A percentile compares a stretch with the other conserved stretches of the same genome.
Evolutionary conservation across 1,140 invertebrate genomes (phyloP).

Genomic region (Drosophila nebulosa): DNA sequence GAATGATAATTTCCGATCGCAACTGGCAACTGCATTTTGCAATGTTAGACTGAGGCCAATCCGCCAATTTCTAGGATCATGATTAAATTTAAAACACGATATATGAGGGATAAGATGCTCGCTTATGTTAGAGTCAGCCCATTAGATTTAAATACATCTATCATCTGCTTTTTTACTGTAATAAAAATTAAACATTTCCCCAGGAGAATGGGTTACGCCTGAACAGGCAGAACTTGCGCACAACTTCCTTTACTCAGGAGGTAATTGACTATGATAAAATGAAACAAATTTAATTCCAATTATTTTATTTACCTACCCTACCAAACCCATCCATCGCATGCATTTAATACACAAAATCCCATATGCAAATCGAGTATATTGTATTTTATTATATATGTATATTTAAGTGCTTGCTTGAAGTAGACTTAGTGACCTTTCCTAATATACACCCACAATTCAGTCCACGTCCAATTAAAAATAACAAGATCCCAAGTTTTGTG

Average conservation of each 20-base stretch:
- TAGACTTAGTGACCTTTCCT: neutral
- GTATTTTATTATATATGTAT: neutral
- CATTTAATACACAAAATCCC: neutral
- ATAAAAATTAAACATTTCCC: constrained; percentile 64
- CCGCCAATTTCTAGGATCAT: no score
- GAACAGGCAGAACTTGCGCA: constrained; percentile 91
- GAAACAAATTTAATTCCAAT: constrained; percentile 6
- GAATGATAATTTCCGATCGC: no score
- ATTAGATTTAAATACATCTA: constrained; percentile 11
- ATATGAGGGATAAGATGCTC: neutral
- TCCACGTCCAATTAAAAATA: neutral
- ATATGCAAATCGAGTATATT: neutral
- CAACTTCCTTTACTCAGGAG: constrained; percentile 92
- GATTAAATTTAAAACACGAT: no score
- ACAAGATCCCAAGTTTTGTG: neutral
- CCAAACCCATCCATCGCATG: constrained; percentile 30
- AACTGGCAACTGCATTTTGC: no score
- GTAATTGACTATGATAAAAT: constrained; percentile 79
- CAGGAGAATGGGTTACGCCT: constrained; percentile 87
- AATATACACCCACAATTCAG: neutral
- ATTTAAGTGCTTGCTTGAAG: neutral
- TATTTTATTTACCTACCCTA: constrained; percentile 16
- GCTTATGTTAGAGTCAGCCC: neutral
- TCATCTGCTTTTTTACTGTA: constrained; percentile 23
- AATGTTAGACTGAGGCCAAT: no score